Base-by-base conservation (phyloP, 2,888 invertebrate species). In the Eulithis prunata region DNA sequence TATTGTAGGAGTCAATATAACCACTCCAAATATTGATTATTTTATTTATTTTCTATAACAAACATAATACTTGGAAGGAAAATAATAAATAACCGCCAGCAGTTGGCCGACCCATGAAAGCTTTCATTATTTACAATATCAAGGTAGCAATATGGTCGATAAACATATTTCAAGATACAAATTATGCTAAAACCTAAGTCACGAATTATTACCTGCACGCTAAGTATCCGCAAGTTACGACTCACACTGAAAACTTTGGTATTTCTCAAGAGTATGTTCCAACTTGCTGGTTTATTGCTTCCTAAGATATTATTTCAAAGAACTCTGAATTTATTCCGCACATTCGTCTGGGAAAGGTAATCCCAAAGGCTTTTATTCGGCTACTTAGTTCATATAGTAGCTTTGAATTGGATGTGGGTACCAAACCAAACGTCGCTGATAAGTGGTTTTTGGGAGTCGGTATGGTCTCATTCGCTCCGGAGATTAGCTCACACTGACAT, bases 271-370 rank as follows among this genome's bases (percentile, higher is more conserved):
- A 88, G 87, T 86, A 82, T 87, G 84, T 88, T 87, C 86, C 84
- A 89, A 91, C 88, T 91, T 91, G 81, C 87, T 86, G 88, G 88
- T 91, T 92, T 92, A 92, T 91, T 87, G 88, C 91, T 87, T 87
- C 79, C 79, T 76, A 81, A 87, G 88, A 91, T 91, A 91, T 91
- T 91, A 92, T 92, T 90, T 92, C 90, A 90, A 88, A 89, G 90
- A 89, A 90, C 85, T 88, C 62, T 71, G 84, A 90, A 91, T 90
- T 89, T 91, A 89, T 90, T 88, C 83, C 81, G 76, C 84, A 82
- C 83, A 84, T 87, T 85, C 84, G 84, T 83, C 83, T 84, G 82
- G 80, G 83, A 80, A 81, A 84, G 83, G 87, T 87, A 85, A 85
- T 91, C 90, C 89, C 88, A 77, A 80, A 83, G 86, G 89, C 75